These are phyloP conservation scores for Cyrtorhinus lividipennis DNA, from an alignment of 1,140 invertebrate genomes.

Conservation along the genomic window DNA sequence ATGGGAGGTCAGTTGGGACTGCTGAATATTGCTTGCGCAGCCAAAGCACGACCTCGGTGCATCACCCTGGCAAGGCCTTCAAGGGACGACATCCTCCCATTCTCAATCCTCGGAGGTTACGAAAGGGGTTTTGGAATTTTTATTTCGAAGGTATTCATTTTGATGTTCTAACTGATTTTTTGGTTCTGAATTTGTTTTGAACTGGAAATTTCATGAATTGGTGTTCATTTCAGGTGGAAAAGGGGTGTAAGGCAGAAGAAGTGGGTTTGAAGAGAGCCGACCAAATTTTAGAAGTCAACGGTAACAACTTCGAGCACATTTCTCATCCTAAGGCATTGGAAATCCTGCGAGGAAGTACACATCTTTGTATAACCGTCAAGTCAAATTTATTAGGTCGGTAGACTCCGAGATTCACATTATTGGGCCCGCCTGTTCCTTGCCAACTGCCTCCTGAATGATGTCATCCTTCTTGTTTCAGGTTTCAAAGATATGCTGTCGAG, in stretches of 20 bases:
- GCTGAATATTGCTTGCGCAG: slow-evolving; percentile 90
- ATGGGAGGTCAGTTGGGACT: slow-evolving; percentile 65
- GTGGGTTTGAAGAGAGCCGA: slow-evolving; percentile 94
- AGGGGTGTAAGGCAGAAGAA: slow-evolving; percentile 83
- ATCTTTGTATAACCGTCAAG: slow-evolving; percentile 91
- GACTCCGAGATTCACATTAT: slow-evolving; percentile 22
- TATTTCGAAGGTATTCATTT: slow-evolving; percentile 65
- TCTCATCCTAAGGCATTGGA: slow-evolving; percentile 80
- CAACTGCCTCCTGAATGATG: no score
- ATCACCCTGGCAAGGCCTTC: slow-evolving; percentile 81
- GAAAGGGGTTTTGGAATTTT: slow-evolving; percentile 86
- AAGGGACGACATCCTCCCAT: slow-evolving; percentile 82
- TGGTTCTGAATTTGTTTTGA: background rate
- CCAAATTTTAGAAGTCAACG: slow-evolving; percentile 95
- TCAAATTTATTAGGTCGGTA: slow-evolving; percentile 85
- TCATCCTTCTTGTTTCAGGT: slow-evolving; percentile 31
- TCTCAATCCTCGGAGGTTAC: slow-evolving; percentile 85
- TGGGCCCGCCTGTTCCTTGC: no score
- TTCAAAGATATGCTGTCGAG: slow-evolving; percentile 68
- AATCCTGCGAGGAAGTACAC: slow-evolving; percentile 81
- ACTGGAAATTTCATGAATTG: background rate
- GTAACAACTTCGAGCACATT: slow-evolving; percentile 87
- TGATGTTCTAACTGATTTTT: no score
- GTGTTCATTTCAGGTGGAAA: slow-evolving; percentile 46
- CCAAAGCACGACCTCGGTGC: slow-evolving; percentile 82